A percentile compares a stretch with the other conserved stretches of the same genome.
Conservation (phyloP, 2,888 invertebrate genomes). For the Anarsia innoxiella region DNA sequence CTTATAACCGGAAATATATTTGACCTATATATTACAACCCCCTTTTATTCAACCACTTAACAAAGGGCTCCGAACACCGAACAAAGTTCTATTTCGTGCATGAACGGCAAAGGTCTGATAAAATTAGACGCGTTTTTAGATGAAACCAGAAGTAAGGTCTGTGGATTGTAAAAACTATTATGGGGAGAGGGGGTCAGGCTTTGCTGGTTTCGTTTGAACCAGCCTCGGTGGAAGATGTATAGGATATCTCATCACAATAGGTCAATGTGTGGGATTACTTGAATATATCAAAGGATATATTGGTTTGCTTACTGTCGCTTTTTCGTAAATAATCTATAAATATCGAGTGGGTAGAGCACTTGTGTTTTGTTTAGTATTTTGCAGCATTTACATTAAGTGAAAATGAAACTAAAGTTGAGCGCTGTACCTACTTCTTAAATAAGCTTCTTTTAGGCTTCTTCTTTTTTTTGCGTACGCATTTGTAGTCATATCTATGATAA, state of each 20-base stretch:
- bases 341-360: slow-evolving; percentile 7
- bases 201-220: slow-evolving; percentile 26
- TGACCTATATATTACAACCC: slow-evolving; percentile 45
- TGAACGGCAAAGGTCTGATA: slow-evolving; percentile 22
- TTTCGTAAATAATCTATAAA: slow-evolving; percentile 15
- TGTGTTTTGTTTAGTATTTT: too few relatives aligned
- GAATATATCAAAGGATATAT: slow-evolving; percentile 30
- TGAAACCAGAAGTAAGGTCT: slow-evolving; percentile 30
- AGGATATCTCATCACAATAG: slow-evolving; percentile 33
- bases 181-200: slow-evolving; percentile 23
- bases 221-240: slow-evolving; percentile 34
- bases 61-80: slow-evolving; percentile 11
- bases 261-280: slow-evolving; percentile 33
- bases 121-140: slow-evolving; percentile 28
- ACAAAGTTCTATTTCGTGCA: neutral
- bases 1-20: slow-evolving; percentile 63
- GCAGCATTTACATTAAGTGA: too few relatives aligned
- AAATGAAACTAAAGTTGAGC: too few relatives aligned
- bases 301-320: slow-evolving; percentile 19
- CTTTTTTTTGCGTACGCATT: too few relatives aligned
- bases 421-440: too few relatives aligned
- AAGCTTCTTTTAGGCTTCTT: too few relatives aligned
- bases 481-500: too few relatives aligned
- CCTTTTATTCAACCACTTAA: slow-evolving; percentile 18
- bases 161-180: slow-evolving; percentile 15